Evolutionary conservation across 2,888 invertebrate species (phyloP).

Genomic region (Thecocarcelia acutangulata): DNA sequence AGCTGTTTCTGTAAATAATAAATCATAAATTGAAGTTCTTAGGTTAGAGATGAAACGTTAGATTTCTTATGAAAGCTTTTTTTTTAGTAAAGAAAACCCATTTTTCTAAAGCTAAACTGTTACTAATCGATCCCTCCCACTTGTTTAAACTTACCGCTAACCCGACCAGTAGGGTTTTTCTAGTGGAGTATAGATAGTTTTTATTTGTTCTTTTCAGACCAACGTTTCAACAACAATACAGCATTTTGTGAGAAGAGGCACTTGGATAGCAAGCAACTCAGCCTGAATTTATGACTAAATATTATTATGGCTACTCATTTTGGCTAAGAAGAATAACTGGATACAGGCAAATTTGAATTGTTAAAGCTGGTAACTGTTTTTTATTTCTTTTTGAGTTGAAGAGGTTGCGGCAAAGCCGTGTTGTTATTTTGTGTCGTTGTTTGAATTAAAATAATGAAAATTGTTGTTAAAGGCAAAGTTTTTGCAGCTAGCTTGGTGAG

Average conservation of each 20-base stretch:
- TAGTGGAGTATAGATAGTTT: slow-evolving; percentile 36
- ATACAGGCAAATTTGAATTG: no score
- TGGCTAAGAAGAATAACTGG: no score
- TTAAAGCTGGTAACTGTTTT: no score
- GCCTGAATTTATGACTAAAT: slow-evolving; percentile 25
- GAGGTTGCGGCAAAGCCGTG: no score
- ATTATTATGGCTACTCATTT: slow-evolving; percentile 1
- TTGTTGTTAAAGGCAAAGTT: no score
- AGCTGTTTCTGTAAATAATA: slow-evolving; percentile 78
- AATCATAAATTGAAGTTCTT: slow-evolving; percentile 33
- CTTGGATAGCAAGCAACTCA: slow-evolving; percentile 55
- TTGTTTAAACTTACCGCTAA: slow-evolving; percentile 52
- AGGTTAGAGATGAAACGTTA: not conserved
- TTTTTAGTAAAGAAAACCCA: not conserved
- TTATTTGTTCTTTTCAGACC: slow-evolving; percentile 51
- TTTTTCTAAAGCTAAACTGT: slow-evolving; percentile 23
- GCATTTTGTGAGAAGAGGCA: slow-evolving; percentile 46
- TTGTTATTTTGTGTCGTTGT: no score
- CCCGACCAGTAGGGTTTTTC: slow-evolving; percentile 40
- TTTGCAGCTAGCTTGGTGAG: no score
- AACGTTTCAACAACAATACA: slow-evolving; percentile 69
- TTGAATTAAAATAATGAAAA: no score
- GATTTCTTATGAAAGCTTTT: not conserved
- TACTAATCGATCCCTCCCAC: slow-evolving; percentile 1
- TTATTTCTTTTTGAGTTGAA: no score